A percentile compares a stretch with the other conserved stretches of the same genome.
These are phyloP conservation scores for Micromesistius poutassou DNA, from an alignment of 2,797 vertebrate genomes.

Conservation along the genomic window DNA sequence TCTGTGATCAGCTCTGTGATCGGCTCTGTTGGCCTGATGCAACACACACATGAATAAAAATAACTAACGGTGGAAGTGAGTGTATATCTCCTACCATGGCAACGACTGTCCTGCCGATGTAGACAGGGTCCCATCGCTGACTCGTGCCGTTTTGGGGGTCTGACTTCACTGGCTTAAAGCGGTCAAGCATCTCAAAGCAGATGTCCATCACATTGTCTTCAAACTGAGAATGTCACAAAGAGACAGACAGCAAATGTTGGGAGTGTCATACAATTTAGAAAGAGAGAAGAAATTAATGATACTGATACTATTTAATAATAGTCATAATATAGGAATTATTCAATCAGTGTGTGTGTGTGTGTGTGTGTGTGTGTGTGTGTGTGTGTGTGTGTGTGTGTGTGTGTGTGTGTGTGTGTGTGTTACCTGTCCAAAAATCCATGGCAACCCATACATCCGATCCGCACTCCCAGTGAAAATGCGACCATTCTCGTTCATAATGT, in stretches of 20 bases:
- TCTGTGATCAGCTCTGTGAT: background rate
- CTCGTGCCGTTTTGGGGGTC: conserved; percentile 67
- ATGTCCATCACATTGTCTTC: conserved; percentile 83
- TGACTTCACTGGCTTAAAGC: conserved; percentile 74
- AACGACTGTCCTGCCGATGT: conserved; percentile 77
- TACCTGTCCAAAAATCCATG: conserved; percentile 89
- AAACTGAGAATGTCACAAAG: conserved; percentile 66
- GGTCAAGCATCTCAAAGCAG: conserved; percentile 82
- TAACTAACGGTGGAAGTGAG: background rate
- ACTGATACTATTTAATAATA: background rate
- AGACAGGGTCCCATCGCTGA: conserved; percentile 75
- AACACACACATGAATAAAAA: conserved; percentile 2
- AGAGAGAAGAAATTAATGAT: background rate
- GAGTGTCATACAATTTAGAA: background rate
- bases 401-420: too few relatives aligned
- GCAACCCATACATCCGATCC: conserved; percentile 66
- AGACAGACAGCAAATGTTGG: background rate
- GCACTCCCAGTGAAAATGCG: conserved; percentile 76
- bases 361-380: background rate
- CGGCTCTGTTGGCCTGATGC: conserved; percentile 1
- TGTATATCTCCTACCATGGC: conserved; percentile 73
- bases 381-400: background rate
- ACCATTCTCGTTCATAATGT: conserved; percentile 85
- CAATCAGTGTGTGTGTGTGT: background rate
- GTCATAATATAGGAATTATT: background rate